Percentiles rank a stretch among this genome's conserved stretches.
These are phyloP conservation scores for Acanthiza pusilla DNA, from an alignment of 2,797 vertebrate genomes.

Conservation along the genomic window DNA sequence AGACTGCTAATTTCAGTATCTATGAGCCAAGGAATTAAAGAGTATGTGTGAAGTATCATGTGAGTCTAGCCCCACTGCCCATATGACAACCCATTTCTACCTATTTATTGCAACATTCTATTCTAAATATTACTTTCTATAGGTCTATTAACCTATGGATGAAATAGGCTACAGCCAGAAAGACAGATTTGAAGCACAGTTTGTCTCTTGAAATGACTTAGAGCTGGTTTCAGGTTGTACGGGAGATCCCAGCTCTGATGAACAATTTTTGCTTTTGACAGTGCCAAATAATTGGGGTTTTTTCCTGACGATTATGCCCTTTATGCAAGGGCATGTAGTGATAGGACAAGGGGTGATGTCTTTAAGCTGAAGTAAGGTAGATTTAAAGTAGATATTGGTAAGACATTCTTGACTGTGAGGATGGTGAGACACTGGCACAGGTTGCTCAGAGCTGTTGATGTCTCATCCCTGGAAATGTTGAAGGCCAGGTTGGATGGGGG, in stretches of 20 bases:
- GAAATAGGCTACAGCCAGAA: neutral
- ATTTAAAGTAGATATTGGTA: neutral
- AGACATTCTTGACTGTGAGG: neutral
- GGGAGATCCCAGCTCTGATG: neutral
- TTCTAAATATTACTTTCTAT: neutral
- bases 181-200: neutral
- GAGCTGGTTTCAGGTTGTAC: neutral
- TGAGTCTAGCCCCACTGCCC: neutral
- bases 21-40: neutral
- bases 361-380: neutral
- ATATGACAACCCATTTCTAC: neutral
- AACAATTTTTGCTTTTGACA: neutral
- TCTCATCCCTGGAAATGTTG: neutral
- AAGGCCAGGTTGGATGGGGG: neutral
- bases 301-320: neutral
- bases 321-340: neutral
- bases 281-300: accelerated
- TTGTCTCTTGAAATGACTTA: neutral
- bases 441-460: no score
- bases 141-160: neutral
- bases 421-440: neutral
- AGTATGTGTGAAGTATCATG: neutral
- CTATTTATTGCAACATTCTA: neutral
- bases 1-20: neutral
- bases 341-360: no score